Evolutionary conservation across 1,140 invertebrate species (phyloP).

Genomic region (Notospermus geniculatus): DNA sequence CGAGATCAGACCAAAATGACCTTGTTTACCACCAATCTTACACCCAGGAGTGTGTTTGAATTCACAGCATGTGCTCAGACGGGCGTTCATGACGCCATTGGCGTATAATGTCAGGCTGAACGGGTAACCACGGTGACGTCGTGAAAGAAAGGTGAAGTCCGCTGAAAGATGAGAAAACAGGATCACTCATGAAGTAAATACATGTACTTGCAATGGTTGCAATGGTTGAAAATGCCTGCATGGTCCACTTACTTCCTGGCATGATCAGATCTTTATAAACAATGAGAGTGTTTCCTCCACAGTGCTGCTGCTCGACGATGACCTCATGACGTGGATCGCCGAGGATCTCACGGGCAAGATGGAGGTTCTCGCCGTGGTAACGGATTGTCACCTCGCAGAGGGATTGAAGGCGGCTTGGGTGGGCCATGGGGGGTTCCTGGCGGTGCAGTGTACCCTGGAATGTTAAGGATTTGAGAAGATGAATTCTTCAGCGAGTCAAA

Average conservation of each 20-base stretch:
- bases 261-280: slow-evolving; percentile 49
- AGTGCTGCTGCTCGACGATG: slow-evolving; percentile 54
- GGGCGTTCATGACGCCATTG: slow-evolving; percentile 46
- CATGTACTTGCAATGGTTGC: no score
- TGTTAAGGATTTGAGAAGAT: no score
- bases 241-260: slow-evolving; percentile 47
- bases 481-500: no score
- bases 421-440: slow-evolving; percentile 37
- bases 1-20: slow-evolving; percentile 47
- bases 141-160: slow-evolving; percentile 51
- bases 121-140: slow-evolving; percentile 53
- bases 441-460: slow-evolving; percentile 23
- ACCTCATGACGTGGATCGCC: slow-evolving; percentile 46
- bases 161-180: no score
- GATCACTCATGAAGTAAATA: no score
- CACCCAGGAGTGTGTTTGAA: slow-evolving; percentile 48
- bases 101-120: slow-evolving; percentile 55
- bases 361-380: slow-evolving; percentile 48
- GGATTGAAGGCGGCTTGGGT: slow-evolving; percentile 38
- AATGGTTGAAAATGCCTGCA: no score
- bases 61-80: slow-evolving; percentile 56
- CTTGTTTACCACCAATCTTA: slow-evolving; percentile 49
- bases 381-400: slow-evolving; percentile 49
- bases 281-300: slow-evolving; percentile 55
- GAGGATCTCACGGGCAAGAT: slow-evolving; percentile 37